Base-by-base conservation (phyloP, 2,113 vertebrate species). In the Aegithalos caudatus region DNA sequence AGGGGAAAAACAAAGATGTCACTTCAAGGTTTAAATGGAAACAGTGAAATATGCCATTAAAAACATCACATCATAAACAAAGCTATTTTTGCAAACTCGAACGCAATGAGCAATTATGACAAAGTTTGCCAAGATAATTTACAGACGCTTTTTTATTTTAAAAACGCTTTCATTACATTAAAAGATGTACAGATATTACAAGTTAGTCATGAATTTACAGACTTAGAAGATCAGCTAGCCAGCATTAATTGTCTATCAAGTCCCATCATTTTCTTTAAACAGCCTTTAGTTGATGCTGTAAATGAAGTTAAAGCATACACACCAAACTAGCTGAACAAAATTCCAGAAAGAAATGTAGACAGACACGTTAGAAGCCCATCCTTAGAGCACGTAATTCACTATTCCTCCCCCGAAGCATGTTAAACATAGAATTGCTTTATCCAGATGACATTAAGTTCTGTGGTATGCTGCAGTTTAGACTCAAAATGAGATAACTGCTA, bases 51-150 rank as follows among this genome's bases (percentile, higher is more conserved):
- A 60, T 38, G 71, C 85, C 79, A 94, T 96, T 96, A 90, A 96
- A 96, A 96, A 94, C 74, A 91, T 58, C 69, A 92, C 88, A 94
- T 90, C 80, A 90, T 82, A 95, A 96, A 95, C 60, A 95, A 94
- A 89, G 66, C 53, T 90, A 92, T 95, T 95, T 94, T 81, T 93
- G 82, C 44, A 86, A 88, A 92, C 65, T 78, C 67, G 81, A 91
- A 95, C 0, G 44, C 67, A 78, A 80, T 80, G 50, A 94, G 88
- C 86, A 90, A 92, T 93, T 84, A 90, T n/a, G 61, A 84, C 42
- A 88, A 81, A 88, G 40, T 82, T 81, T 54, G 80, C 35, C 81
- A 91, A 76, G 33, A 88, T 66, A 61, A 67, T 80, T 94, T 78
- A 94, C 66, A 94, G 72, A 47, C 4, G 19, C 14, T 29, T 57